phyloP scores from a whole-genome alignment of 1,140 invertebrate species.

The Ericerus pela region DNA sequence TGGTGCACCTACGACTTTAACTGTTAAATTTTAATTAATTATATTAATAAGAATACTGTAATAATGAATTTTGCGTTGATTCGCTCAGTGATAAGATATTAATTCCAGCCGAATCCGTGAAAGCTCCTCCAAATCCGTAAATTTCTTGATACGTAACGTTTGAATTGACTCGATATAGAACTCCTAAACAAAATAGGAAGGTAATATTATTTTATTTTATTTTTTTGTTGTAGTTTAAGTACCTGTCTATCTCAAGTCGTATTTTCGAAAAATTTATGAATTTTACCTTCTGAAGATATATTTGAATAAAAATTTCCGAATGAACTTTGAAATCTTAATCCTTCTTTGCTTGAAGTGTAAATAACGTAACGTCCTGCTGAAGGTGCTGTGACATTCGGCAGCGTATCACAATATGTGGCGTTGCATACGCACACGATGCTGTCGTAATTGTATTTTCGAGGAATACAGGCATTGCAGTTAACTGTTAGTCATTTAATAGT shows the following conservation, averaged over 20 bases:
- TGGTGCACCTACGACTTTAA: too few species aligned
- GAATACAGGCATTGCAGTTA: constrained; percentile 27
- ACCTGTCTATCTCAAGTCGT: too few species aligned
- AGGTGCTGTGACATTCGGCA: constrained; percentile 29
- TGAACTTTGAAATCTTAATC: constrained; percentile 28
- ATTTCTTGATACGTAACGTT: constrained; percentile 40
- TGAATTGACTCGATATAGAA: constrained; percentile 23
- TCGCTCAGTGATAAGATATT: constrained; percentile 47
- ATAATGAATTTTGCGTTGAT: constrained; percentile 31
- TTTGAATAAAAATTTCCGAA: neutral
- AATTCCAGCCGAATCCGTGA: constrained; percentile 67
- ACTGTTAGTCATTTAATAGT: too few species aligned
- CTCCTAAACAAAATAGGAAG: neutral
- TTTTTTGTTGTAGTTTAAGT: too few species aligned
- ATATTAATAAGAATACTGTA: too few species aligned
- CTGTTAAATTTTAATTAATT: too few species aligned
- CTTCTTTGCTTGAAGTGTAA: constrained; percentile 41
- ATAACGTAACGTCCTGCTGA: constrained; percentile 34
- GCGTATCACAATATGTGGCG: constrained; percentile 62
- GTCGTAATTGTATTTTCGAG: constrained; percentile 30
- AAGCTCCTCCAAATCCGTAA: constrained; percentile 70
- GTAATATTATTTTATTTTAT: too few species aligned
- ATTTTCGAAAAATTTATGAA: too few species aligned
- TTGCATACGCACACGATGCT: constrained; percentile 74
- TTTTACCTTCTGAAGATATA: too few species aligned